Percentiles rank a stretch among this genome's conserved stretches.
Conservation (phyloP, 1,140 invertebrate genomes). For the Mya arenaria region DNA sequence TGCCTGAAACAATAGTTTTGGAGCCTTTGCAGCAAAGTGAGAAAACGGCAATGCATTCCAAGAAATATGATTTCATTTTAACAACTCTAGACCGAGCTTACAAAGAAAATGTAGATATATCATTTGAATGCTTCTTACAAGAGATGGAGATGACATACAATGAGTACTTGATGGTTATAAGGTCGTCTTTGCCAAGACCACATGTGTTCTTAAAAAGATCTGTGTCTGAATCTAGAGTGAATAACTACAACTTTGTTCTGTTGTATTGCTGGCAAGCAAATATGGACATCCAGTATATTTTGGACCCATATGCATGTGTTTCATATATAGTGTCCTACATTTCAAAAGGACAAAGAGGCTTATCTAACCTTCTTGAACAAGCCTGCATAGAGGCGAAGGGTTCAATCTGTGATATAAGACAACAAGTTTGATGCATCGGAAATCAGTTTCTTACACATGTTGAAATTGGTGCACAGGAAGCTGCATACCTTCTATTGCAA, state of each 20-base stretch:
- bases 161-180: background rate
- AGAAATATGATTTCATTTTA: background rate
- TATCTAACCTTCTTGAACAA: constrained; percentile 50
- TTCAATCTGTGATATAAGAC: constrained; percentile 49
- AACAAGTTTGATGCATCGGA: constrained; percentile 33
- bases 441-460: constrained; percentile 36
- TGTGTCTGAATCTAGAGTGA: constrained; percentile 24
- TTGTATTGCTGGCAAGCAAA: constrained; percentile 55
- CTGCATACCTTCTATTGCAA: constrained; percentile 57
- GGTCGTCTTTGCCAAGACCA: background rate
- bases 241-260: constrained; percentile 45
- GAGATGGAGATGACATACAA: constrained; percentile 13
- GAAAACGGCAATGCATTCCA: background rate
- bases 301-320: constrained; percentile 64
- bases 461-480: constrained; percentile 56
- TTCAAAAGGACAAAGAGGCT: constrained; percentile 61
- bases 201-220: constrained; percentile 33
- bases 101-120: background rate
- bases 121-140: constrained; percentile 10
- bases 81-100: background rate
- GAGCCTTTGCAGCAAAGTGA: background rate
- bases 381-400: constrained; percentile 55
- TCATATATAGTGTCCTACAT: constrained; percentile 63
- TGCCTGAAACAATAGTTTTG: constrained; percentile 44
- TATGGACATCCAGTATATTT: constrained; percentile 58